These are phyloP conservation scores for Protobothrops mucrosquamatus DNA, from an alignment of 2,113 vertebrate species.

Conservation along the genomic window DNA sequence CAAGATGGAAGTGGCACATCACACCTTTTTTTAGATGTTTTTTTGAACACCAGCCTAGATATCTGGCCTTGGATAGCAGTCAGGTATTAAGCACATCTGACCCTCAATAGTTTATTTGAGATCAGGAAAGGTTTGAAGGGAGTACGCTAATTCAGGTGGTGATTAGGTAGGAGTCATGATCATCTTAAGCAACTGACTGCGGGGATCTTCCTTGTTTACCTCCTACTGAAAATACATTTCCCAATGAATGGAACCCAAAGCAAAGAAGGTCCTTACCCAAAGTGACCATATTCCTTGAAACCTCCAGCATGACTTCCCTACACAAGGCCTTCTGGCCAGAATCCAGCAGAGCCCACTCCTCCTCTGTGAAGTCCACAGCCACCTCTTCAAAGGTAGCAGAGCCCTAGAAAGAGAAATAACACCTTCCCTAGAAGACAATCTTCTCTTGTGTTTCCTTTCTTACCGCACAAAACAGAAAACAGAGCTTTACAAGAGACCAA, in stretches of 20 bases:
- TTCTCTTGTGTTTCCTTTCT: background rate
- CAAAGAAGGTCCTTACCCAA: background rate
- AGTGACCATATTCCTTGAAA: background rate
- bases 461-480: background rate
- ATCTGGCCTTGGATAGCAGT: background rate
- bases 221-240: background rate
- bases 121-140: too few species aligned
- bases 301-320: background rate
- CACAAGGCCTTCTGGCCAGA: background rate
- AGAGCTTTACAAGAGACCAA: background rate
- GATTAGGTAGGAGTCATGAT: background rate
- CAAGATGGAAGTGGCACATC: background rate
- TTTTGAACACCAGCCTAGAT: background rate
- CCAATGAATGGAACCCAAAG: background rate
- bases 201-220: background rate
- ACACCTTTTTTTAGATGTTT: background rate
- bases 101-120: too few species aligned
- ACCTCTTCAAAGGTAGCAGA: background rate
- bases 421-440: background rate
- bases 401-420: background rate
- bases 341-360: background rate
- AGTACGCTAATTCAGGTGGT: too few species aligned
- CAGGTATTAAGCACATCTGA: background rate
- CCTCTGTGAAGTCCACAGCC: background rate
- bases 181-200: background rate